Conservation (phyloP, 1,140 invertebrate genomes). For the Babylonia areolata region DNA sequence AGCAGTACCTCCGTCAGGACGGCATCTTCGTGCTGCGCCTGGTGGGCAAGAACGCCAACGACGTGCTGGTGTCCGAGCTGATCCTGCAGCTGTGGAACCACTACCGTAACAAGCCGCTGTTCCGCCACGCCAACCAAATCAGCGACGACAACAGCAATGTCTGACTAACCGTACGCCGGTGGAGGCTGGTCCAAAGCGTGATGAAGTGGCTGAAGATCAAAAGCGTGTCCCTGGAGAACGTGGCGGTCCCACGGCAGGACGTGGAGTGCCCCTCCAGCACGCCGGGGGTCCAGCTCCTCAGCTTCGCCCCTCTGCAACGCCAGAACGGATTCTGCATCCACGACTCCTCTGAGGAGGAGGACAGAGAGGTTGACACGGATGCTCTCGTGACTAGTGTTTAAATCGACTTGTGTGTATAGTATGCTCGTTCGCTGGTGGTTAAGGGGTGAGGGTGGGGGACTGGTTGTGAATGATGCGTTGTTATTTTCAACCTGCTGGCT, state of each 20-base stretch:
- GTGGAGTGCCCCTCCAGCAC: slow-evolving; percentile 42
- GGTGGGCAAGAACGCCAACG: slow-evolving; percentile 78
- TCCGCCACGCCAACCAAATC: slow-evolving; percentile 72
- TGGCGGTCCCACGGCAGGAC: slow-evolving; percentile 41
- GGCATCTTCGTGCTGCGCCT: slow-evolving; percentile 78
- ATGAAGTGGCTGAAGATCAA: slow-evolving; percentile 54
- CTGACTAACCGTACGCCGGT: slow-evolving; percentile 70
- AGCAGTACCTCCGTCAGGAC: slow-evolving; percentile 78
- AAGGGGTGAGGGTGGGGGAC: too few species aligned
- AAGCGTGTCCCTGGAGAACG: slow-evolving; percentile 50
- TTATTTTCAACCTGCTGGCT: neutral
- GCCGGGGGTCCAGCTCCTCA: slow-evolving; percentile 50
- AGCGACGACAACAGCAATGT: slow-evolving; percentile 73
- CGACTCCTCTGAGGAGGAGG: slow-evolving; percentile 31
- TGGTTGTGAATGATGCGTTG: neutral
- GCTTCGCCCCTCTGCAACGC: slow-evolving; percentile 35
- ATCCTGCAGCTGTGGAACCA: slow-evolving; percentile 77
- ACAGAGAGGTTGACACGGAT: slow-evolving; percentile 41
- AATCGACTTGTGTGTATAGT: neutral
- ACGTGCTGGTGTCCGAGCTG: slow-evolving; percentile 78
- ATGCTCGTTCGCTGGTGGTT: neutral
- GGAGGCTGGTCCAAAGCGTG: slow-evolving; percentile 58
- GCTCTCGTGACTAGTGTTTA: slow-evolving; percentile 26
- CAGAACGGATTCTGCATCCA: slow-evolving; percentile 41
- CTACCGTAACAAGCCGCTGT: slow-evolving; percentile 72